phyloP scores from a whole-genome alignment of 2,888 invertebrate species.

The Limnephilus lunatus region DNA sequence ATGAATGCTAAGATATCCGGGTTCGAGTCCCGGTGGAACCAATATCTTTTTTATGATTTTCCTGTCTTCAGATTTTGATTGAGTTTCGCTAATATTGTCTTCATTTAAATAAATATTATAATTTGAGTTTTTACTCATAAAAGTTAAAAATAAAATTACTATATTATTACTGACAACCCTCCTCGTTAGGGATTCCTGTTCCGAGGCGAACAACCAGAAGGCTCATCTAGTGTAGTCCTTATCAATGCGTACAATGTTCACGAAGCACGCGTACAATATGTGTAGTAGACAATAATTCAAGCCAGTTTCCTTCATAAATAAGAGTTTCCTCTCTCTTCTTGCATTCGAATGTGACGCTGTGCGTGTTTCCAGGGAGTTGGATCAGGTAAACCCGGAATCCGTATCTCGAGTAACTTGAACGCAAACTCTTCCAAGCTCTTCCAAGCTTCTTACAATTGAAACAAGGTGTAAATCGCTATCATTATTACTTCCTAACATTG shows the following conservation, averaged over 20 bases:
- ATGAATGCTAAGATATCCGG: no score
- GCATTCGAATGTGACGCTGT: not conserved
- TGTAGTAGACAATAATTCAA: conserved; percentile 2
- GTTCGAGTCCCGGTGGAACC: no score
- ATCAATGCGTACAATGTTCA: not conserved
- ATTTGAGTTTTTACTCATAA: no score
- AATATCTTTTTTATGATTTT: no score
- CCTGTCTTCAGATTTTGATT: no score
- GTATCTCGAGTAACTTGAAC: not conserved
- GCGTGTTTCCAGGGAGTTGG: conserved; percentile 2
- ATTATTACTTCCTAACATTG: not conserved
- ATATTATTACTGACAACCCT: no score
- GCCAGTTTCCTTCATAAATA: not conserved
- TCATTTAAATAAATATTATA: no score
- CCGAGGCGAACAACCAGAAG: not conserved
- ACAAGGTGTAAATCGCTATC: not conserved
- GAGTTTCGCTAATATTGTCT: no score
- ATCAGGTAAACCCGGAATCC: not conserved
- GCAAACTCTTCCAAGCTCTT: not conserved
- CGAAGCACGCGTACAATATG: not conserved
- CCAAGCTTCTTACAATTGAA: not conserved
- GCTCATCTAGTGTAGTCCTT: not conserved
- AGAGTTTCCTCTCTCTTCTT: not conserved
- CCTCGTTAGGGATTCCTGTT: no score
- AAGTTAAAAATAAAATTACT: no score